Percentiles rank a stretch among this genome's conserved stretches.
Conservation (phyloP, 2,113 vertebrate species). For the Sphyrna mokarran region DNA sequence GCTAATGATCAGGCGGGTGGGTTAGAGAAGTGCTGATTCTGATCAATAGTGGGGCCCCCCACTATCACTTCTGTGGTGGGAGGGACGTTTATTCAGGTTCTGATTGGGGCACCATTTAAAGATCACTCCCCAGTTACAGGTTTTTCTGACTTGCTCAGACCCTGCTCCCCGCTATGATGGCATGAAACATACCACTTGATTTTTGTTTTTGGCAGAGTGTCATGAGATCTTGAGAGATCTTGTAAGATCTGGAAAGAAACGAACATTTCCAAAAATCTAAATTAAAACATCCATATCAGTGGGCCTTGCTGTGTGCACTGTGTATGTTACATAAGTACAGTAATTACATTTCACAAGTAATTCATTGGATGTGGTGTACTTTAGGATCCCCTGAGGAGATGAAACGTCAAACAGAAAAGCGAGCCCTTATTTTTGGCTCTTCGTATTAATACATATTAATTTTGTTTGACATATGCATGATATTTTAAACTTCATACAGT, state of each 20-base stretch:
- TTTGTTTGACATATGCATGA: neutral
- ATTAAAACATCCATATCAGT: neutral
- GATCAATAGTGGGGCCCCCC: no score
- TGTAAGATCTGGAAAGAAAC: neutral
- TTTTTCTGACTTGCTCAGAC: no score
- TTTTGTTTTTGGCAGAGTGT: no score
- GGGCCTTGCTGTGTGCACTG: neutral
- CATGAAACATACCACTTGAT: no score
- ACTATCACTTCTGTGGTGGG: no score
- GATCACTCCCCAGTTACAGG: no score
- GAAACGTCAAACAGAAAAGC: neutral
- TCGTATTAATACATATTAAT: neutral
- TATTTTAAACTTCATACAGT: neutral
- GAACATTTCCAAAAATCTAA: neutral
- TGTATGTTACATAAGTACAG: neutral
- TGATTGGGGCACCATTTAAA: no score
- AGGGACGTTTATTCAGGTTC: no score
- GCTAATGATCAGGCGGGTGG: no score
- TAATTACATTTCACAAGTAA: neutral
- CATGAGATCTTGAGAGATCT: no score
- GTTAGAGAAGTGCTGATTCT: no score
- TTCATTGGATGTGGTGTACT: neutral
- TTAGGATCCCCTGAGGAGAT: neutral
- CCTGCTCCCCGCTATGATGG: no score
- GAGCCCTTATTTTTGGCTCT: neutral